A percentile compares a stretch with the other conserved stretches of the same genome.
Evolutionary conservation across 2,797 vertebrate genomes (phyloP).

Genomic region (Lepus townsendii): DNA sequence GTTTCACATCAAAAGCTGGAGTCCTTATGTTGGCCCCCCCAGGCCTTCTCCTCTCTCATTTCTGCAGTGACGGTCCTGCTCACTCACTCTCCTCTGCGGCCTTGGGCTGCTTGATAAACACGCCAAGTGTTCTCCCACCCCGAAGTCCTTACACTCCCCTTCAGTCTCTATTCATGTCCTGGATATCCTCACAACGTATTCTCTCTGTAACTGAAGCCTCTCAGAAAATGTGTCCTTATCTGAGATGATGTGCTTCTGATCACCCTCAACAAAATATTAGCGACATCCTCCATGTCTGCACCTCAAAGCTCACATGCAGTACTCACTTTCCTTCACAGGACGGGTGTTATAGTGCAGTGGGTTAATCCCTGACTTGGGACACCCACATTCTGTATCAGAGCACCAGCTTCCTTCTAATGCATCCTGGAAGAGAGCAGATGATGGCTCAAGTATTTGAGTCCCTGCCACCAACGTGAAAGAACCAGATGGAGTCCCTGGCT

Average conservation of each 20-base stretch:
- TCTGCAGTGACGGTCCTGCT: background rate
- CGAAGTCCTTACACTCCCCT: background rate
- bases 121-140: background rate
- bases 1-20: background rate
- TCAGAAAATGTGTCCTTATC: background rate
- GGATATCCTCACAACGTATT: background rate
- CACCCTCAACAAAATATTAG: background rate
- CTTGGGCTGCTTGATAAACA: background rate
- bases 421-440: too few relatives aligned
- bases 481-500: too few relatives aligned
- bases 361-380: too few relatives aligned
- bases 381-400: too few relatives aligned
- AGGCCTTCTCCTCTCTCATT: background rate
- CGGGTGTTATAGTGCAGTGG: too few relatives aligned
- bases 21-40: background rate
- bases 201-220: background rate
- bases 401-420: too few relatives aligned
- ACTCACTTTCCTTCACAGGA: background rate
- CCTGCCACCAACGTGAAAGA: too few relatives aligned
- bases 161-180: background rate
- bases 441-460: too few relatives aligned
- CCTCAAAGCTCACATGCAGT: background rate
- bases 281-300: background rate
- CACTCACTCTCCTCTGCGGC: background rate
- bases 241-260: background rate